Evolutionary conservation across 2,888 invertebrate species (phyloP).

Genomic region (Drosophila affinis): DNA sequence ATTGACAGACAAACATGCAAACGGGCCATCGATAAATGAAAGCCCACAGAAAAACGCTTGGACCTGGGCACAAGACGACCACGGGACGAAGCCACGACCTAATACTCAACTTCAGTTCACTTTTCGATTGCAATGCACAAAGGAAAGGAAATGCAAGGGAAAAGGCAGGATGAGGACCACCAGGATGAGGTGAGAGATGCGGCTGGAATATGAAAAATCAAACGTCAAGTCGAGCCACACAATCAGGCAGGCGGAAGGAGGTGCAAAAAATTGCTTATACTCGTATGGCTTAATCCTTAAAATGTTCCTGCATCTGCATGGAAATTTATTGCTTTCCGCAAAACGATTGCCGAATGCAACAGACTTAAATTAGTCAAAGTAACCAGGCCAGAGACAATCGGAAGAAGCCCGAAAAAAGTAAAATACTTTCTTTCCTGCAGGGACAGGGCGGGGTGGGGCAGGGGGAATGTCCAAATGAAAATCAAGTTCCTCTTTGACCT

Average conservation of each 20-base stretch:
- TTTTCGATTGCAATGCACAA: slow-evolving; percentile 17
- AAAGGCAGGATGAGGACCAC: not conserved
- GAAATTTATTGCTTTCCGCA: slow-evolving; percentile 62
- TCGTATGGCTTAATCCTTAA: slow-evolving; percentile 51
- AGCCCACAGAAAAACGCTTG: slow-evolving; percentile 34
- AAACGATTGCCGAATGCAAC: slow-evolving; percentile 36
- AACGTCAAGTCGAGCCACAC: slow-evolving; percentile 56
- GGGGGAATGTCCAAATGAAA: slow-evolving; percentile 41
- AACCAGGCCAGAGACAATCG: slow-evolving; percentile 32
- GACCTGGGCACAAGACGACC: slow-evolving; percentile 24
- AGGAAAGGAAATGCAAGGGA: not conserved
- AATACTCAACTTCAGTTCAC: slow-evolving; percentile 23
- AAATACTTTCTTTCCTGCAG: slow-evolving; percentile 1
- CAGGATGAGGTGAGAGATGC: slow-evolving; percentile 17
- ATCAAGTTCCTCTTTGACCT: slow-evolving; percentile 41
- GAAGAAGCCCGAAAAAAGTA: slow-evolving; percentile 23
- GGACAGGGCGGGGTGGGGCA: not conserved
- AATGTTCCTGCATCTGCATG: slow-evolving; percentile 46
- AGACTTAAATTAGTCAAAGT: slow-evolving; percentile 56
- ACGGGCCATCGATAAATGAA: slow-evolving; percentile 44
- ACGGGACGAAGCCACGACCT: slow-evolving; percentile 19
- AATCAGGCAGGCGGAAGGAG: not conserved
- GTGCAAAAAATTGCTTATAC: slow-evolving; percentile 51
- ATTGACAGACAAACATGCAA: slow-evolving; percentile 50
- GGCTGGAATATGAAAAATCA: slow-evolving; percentile 42